phyloP scores from a whole-genome alignment of 2,888 invertebrate species.

The Exocentrus adspersus region DNA sequence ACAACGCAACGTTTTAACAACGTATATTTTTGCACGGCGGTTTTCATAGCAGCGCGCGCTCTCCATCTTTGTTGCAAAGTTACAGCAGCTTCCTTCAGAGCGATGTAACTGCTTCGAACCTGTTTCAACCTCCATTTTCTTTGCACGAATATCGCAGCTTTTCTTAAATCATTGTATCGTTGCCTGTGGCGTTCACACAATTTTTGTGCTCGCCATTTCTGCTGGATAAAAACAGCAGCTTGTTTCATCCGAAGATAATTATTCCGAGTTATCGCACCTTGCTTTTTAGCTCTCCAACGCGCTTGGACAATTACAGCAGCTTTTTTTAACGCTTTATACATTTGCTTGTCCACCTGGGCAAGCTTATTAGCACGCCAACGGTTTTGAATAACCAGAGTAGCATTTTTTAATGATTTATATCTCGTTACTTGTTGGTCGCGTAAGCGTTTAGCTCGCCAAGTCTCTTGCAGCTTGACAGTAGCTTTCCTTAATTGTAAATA shows the following conservation, averaged over 20 bases:
- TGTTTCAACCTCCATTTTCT: conserved; percentile 45
- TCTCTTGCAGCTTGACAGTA: too few species aligned
- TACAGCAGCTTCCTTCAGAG: background rate
- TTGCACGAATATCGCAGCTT: conserved; percentile 47
- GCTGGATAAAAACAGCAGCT: conserved; percentile 38
- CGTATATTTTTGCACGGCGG: conserved; percentile 3
- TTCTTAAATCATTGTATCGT: conserved; percentile 49
- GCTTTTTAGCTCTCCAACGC: conserved; percentile 53
- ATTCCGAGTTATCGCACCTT: conserved; percentile 45
- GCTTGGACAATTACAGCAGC: conserved; percentile 51
- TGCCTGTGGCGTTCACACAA: conserved; percentile 43
- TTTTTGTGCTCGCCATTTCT: conserved; percentile 30
- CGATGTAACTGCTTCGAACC: background rate
- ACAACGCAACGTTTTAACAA: conserved; percentile 31
- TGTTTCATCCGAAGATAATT: conserved; percentile 39
- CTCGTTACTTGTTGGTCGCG: too few species aligned
- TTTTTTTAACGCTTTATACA: conserved; percentile 30
- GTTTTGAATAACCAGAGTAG: conserved; percentile 21
- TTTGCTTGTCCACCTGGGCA: conserved; percentile 22
- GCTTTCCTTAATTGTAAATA: too few species aligned
- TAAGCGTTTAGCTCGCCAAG: too few species aligned
- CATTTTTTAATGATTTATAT: conserved; percentile 5
- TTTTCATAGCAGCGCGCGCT: conserved; percentile 29
- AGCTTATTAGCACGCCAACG: conserved; percentile 27
- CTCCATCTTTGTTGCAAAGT: conserved; percentile 27